A percentile compares a stretch with the other conserved stretches of the same genome.
These are phyloP conservation scores for Trachops cirrhosus DNA, from an alignment of 2,797 vertebrate genomes.

Conservation along the genomic window DNA sequence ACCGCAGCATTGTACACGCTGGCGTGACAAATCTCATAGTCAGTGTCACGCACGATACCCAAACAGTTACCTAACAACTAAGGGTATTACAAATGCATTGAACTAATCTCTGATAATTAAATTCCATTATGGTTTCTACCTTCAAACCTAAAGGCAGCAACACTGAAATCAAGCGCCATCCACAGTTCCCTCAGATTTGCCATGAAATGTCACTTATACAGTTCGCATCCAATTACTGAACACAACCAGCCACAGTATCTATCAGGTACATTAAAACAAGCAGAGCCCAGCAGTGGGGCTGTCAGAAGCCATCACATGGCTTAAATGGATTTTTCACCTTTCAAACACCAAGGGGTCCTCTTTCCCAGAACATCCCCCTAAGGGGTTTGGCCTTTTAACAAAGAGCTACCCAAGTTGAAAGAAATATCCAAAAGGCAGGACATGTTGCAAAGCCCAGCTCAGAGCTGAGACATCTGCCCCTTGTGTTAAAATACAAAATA, in stretches of 20 bases:
- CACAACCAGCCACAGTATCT: conserved; percentile 79
- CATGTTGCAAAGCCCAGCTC: conserved; percentile 69
- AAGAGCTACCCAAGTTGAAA: conserved; percentile 70
- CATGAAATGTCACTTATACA: conserved; percentile 90
- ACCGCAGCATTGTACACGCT: conserved; percentile 32
- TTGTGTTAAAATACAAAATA: conserved; percentile 64
- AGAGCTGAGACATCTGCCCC: conserved; percentile 60
- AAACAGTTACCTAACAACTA: conserved; percentile 75
- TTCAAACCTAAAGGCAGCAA: conserved; percentile 67
- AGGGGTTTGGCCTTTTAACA: conserved; percentile 79
- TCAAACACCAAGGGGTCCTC: conserved; percentile 82
- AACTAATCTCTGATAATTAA: conserved; percentile 81
- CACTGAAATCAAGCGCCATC: conserved; percentile 66
- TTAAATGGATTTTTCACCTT: conserved; percentile 83
- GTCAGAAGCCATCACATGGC: conserved; percentile 73
- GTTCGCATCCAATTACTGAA: conserved; percentile 89
- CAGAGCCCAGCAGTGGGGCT: conserved; percentile 57
- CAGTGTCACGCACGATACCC: conserved; percentile 68
- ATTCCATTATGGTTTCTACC: conserved; percentile 78
- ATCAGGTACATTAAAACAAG: conserved; percentile 80
- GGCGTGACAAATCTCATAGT: conserved; percentile 73
- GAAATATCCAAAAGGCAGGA: conserved; percentile 73
- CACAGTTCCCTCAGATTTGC: conserved; percentile 83
- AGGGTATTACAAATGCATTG: conserved; percentile 74
- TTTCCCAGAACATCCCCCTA: conserved; percentile 75